Conservation (phyloP, 2,113 vertebrate species). For the Seriola dumerili region DNA sequence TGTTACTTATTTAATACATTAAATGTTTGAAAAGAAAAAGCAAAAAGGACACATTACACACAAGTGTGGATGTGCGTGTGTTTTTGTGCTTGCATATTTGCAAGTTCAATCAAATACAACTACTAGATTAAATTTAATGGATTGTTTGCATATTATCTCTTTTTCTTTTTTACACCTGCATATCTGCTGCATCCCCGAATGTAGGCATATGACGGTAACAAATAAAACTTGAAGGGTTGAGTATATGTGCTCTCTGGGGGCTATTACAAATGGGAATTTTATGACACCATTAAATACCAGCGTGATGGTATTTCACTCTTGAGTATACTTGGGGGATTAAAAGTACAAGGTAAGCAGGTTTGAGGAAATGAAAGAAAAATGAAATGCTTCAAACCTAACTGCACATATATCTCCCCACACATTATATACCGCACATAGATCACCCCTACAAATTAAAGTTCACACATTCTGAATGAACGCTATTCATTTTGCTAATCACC, state of each 20-base stretch:
- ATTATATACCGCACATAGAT: conserved; percentile 34
- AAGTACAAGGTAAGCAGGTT: conserved; percentile 40
- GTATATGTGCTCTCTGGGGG: conserved; percentile 23
- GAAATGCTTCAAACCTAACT: conserved; percentile 13
- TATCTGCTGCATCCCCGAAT: background rate
- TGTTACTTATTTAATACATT: background rate
- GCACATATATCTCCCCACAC: conserved; percentile 16
- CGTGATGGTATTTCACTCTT: conserved; percentile 36
- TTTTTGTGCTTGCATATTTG: background rate
- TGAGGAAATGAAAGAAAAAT: conserved; percentile 33
- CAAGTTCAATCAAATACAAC: background rate
- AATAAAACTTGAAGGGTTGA: background rate
- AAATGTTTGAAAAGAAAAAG: background rate
- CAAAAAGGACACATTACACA: background rate
- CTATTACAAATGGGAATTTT: conserved; percentile 41
- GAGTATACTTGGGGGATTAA: conserved; percentile 18
- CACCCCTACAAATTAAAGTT: conserved; percentile 42
- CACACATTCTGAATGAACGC: conserved; percentile 20
- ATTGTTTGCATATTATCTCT: background rate
- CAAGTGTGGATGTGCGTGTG: background rate
- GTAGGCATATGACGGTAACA: background rate
- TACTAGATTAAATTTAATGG: background rate
- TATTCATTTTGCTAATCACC: conserved; percentile 65
- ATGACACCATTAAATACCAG: conserved; percentile 38
- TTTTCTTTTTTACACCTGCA: background rate